Evolutionary conservation across 2,797 vertebrate genomes (phyloP).

Genomic region (Esox lucius): DNA sequence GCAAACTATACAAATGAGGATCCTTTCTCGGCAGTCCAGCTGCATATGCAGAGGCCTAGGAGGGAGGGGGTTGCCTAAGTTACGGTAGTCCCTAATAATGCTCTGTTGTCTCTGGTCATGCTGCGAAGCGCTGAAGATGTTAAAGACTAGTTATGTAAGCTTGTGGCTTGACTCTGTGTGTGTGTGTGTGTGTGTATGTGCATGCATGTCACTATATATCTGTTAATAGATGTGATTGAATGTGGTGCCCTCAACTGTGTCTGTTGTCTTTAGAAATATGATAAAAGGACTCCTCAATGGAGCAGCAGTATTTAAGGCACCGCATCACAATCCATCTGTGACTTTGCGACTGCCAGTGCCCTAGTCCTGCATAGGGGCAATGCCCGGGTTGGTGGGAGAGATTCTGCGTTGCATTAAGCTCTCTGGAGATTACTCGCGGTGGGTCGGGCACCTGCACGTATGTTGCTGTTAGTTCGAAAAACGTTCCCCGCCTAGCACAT

Average conservation of each 20-base stretch:
- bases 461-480: no score
- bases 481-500: no score
- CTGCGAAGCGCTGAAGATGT: slow-evolving; percentile 65
- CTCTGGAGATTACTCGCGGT: no score
- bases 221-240: background rate
- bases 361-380: no score
- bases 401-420: no score
- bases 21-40: background rate
- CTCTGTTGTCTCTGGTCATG: slow-evolving; percentile 60
- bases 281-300: no score
- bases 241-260: background rate
- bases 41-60: background rate
- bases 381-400: no score
- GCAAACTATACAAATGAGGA: background rate
- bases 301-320: no score
- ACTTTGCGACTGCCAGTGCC: no score
- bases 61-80: slow-evolving; percentile 14
- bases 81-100: slow-evolving; percentile 56
- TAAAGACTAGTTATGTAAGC: slow-evolving; percentile 77
- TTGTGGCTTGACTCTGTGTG: background rate
- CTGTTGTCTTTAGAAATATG: no score
- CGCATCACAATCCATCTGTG: no score
- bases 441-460: no score
- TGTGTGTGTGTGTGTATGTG: slow-evolving; percentile 11
- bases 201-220: background rate